Evolutionary conservation across 1,140 invertebrate species (phyloP).

Genomic region (Goniozus legneri): DNA sequence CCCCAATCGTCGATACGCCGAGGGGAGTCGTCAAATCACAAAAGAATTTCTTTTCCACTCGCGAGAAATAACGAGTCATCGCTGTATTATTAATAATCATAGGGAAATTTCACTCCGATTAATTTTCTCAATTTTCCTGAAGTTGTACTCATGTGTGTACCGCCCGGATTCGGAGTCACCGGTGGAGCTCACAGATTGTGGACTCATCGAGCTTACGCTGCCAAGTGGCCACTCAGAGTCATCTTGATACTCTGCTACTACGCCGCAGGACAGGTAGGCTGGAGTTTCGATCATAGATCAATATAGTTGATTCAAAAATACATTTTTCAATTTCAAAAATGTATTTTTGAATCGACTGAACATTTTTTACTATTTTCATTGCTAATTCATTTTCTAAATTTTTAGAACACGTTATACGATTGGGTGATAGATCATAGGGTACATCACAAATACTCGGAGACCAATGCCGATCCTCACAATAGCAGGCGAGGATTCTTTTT

Average conservation of each 20-base stretch:
- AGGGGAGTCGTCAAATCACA: too few species aligned
- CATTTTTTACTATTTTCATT: neutral
- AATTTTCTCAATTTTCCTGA: slow-evolving; percentile 20
- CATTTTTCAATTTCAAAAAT: too few species aligned
- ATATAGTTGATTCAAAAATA: too few species aligned
- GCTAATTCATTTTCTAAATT: neutral
- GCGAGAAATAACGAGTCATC: too few species aligned
- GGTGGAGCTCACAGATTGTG: slow-evolving; percentile 81
- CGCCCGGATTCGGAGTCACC: slow-evolving; percentile 69
- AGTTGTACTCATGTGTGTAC: slow-evolving; percentile 52
- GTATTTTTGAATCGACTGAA: too few species aligned
- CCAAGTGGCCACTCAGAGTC: slow-evolving; percentile 67
- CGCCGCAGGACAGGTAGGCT: slow-evolving; percentile 72
- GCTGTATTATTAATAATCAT: too few species aligned
- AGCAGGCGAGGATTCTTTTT: slow-evolving; percentile 88
- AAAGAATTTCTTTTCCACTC: too few species aligned
- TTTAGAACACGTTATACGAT: slow-evolving; percentile 61
- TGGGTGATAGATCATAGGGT: slow-evolving; percentile 81
- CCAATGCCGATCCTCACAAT: slow-evolving; percentile 87
- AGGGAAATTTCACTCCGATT: too few species aligned
- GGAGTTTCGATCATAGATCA: too few species aligned
- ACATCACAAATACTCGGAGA: slow-evolving; percentile 89
- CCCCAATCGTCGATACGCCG: too few species aligned
- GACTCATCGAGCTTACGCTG: slow-evolving; percentile 82
- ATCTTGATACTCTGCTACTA: slow-evolving; percentile 68